These are phyloP conservation scores for Cheirogaleus major DNA, from an alignment of 2,797 vertebrate genomes.

Conservation along the genomic window DNA sequence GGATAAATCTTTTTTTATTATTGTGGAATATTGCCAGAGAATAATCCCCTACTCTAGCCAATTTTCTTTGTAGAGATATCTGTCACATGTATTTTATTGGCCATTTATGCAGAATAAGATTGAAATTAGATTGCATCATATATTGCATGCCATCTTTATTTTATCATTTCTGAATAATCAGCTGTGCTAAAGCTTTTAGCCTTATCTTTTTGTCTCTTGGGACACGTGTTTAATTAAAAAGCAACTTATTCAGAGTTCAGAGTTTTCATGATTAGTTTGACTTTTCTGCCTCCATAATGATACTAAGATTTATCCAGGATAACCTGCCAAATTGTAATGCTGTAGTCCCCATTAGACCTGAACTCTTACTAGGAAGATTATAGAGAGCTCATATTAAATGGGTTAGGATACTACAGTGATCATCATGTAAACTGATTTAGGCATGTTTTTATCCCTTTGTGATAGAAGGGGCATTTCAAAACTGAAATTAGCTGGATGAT, in stretches of 20 bases:
- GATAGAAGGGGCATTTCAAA: slow-evolving; percentile 4
- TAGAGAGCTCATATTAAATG: slow-evolving; percentile 36
- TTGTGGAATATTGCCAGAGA: not conserved
- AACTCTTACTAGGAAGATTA: slow-evolving; percentile 49
- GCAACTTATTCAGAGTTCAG: slow-evolving; percentile 76
- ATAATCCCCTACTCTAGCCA: not conserved
- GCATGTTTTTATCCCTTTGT: not conserved
- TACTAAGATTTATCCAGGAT: slow-evolving; percentile 72
- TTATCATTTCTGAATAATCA: slow-evolving; percentile 71
- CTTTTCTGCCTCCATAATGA: slow-evolving; percentile 21
- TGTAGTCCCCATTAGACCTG: slow-evolving; percentile 34
- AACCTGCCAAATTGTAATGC: slow-evolving; percentile 59
- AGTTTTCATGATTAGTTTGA: slow-evolving; percentile 69
- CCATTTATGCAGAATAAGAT: slow-evolving; percentile 72
- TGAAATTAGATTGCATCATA: slow-evolving; percentile 71
- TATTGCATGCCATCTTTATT: slow-evolving; percentile 64
- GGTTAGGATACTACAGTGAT: not conserved
- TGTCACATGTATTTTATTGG: slow-evolving; percentile 70
- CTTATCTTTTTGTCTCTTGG: slow-evolving; percentile 53
- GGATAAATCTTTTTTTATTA: slow-evolving; percentile 57
- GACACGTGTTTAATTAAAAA: slow-evolving; percentile 76
- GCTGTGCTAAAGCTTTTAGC: slow-evolving; percentile 62
- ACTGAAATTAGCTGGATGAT: not conserved
- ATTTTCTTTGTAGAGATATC: slow-evolving; percentile 68
- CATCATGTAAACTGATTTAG: slow-evolving; percentile 22